phyloP scores from a whole-genome alignment of 2,888 invertebrate genomes.

The Thecophora atra region DNA sequence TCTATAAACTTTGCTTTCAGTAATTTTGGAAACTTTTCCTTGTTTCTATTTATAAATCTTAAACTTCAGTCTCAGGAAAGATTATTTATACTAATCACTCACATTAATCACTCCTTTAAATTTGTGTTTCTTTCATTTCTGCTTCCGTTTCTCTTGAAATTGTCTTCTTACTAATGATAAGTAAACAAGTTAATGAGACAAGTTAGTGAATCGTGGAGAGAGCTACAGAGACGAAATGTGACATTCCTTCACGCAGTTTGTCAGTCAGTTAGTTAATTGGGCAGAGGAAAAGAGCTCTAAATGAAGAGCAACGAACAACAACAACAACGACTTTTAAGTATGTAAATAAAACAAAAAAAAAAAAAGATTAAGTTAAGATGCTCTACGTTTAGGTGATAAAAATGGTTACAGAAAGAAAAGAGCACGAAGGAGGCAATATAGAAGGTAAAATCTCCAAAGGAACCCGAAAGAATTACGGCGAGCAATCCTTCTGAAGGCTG shows the following conservation, averaged over 20 bases:
- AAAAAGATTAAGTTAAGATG: too few species aligned
- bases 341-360: too few species aligned
- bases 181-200: constrained; percentile 32
- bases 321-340: background rate
- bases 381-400: too few species aligned
- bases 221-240: background rate
- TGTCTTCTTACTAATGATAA: constrained; percentile 27
- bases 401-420: too few species aligned
- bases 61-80: background rate
- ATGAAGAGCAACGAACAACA: background rate
- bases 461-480: too few species aligned
- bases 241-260: background rate
- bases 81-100: background rate
- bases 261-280: background rate
- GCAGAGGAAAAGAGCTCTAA: background rate
- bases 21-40: background rate
- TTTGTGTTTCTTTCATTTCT: background rate
- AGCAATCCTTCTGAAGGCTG: too few species aligned
- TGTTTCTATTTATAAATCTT: background rate
- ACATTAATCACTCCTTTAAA: background rate
- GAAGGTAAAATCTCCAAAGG: too few species aligned
- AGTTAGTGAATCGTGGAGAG: constrained; percentile 3
- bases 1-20: too few species aligned
- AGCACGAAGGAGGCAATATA: too few species aligned
- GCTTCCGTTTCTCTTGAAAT: background rate